A percentile compares a stretch with the other conserved stretches of the same genome.
phyloP scores from a whole-genome alignment of 2,113 vertebrate species.

The Laticauda colubrina region DNA sequence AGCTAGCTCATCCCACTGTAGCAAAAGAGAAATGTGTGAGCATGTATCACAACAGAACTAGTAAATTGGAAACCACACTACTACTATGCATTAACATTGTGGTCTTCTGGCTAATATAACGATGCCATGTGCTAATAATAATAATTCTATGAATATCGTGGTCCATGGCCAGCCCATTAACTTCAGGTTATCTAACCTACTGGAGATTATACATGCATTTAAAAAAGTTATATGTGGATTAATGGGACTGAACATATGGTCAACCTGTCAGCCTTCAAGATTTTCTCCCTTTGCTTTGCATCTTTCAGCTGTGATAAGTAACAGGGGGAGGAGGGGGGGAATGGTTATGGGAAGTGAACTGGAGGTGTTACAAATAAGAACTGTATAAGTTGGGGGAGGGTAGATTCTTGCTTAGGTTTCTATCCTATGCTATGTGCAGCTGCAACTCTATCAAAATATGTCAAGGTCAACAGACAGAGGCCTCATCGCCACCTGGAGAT shows the following conservation, averaged over 20 bases:
- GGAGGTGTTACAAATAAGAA: too few species aligned
- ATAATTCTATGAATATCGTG: neutral
- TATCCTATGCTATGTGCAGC: too few species aligned
- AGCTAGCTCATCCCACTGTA: neutral
- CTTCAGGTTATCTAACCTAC: neutral
- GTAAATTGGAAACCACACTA: neutral
- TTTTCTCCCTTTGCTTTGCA: too few species aligned
- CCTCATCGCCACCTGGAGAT: too few species aligned
- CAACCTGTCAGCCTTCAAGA: neutral
- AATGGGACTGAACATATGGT: neutral
- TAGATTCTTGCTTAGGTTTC: too few species aligned
- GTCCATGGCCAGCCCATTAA: neutral
- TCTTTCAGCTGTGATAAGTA: too few species aligned
- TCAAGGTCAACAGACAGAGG: too few species aligned
- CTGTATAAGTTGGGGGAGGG: too few species aligned
- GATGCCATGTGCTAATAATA: neutral
- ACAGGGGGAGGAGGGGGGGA: too few species aligned
- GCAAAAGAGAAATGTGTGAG: neutral
- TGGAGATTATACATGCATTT: neutral
- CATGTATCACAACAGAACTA: neutral
- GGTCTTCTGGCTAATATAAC: neutral
- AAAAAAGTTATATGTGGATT: neutral
- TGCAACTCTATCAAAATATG: too few species aligned
- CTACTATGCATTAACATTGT: neutral
- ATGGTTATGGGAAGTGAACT: too few species aligned